Evolutionary conservation across 2,113 vertebrate genomes (phyloP), one percentile per base, ranked within the genome.

Genomic region (Eonycteris spelaea): DNA sequence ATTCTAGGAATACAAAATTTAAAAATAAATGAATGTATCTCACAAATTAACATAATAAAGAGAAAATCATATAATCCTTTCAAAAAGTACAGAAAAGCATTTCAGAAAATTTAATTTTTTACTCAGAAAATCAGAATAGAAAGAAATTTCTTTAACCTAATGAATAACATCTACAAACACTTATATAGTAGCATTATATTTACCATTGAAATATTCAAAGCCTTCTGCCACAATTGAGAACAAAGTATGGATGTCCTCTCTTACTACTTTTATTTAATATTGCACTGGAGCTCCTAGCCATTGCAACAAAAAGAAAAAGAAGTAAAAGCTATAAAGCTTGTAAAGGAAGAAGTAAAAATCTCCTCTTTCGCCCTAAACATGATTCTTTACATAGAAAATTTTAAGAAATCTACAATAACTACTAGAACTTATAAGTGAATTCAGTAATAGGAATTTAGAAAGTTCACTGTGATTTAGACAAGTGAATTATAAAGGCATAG

Each of bases 81-180:
- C 55, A 96, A 15, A 33, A 90, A 67, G 16, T 85, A 45, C 38
- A 86, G 67, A 61, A 80, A 70, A 90, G 6, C 40, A 65, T 92
- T 89, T 73, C 18, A 59, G 30, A 93, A 86, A 88, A 77, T 53
- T 91, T 30, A 91, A 67, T 94, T 94, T n/a, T 83, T 95, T 63
- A 94, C 7, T 85, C 35, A 93, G 38, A 38, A 96, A 90, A 55
- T 88, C 35, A 90, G 40, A 45, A 74, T 74, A n/a, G 77, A 71
- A 79, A n/a, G 77, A 71, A 79, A 63, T 90, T 33, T 65, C n/a
- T 84, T 70, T 94, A 78, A 75, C 22, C 18, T 24, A n/a, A 94
- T 78, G 45, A 86, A 86, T 45, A 92, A 6, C 40, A 59, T 87
- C 73, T 90, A n/a, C 1, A 86, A 89, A 83, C 13, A 48, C 26